Conservation (phyloP, 2,113 vertebrate species). For the Alligator sinensis region DNA sequence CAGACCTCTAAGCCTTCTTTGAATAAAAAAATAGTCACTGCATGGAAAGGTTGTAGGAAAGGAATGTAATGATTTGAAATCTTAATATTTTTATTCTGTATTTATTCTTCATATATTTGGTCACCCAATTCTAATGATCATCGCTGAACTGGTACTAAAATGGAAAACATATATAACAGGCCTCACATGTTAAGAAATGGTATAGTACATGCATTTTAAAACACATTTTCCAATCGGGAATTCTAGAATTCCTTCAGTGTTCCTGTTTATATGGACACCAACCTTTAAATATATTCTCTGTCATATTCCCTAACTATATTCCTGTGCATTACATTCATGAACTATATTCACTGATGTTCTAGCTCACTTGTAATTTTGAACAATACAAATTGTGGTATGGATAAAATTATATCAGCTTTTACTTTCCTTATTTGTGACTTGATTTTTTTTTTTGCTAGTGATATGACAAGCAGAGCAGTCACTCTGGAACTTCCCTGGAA, state of each 20-base stretch:
- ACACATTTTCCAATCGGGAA: not conserved
- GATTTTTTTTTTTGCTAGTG: not conserved
- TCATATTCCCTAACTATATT: not conserved
- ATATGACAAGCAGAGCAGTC: not conserved
- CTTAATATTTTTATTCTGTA: not conserved
- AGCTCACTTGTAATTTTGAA: not conserved
- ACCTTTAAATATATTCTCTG: not conserved
- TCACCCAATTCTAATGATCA: not conserved
- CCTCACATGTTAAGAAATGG: not conserved
- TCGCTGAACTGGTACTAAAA: not conserved
- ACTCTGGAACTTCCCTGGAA: not conserved
- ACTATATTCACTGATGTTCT: not conserved
- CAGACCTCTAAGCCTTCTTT: not conserved
- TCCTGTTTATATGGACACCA: not conserved
- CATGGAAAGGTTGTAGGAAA: rapidly evolving
- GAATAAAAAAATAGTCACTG: not conserved
- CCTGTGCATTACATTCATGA: not conserved
- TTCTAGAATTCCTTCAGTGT: not conserved
- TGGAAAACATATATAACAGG: not conserved
- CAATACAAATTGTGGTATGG: not conserved
- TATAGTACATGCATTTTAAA: not conserved
- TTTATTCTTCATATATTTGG: not conserved
- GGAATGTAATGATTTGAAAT: not conserved
- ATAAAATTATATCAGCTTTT: not conserved
- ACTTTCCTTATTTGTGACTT: not conserved